These are phyloP conservation scores for Hycleus phaleratus DNA, from an alignment of 1,140 invertebrate species.

Conservation along the genomic window DNA sequence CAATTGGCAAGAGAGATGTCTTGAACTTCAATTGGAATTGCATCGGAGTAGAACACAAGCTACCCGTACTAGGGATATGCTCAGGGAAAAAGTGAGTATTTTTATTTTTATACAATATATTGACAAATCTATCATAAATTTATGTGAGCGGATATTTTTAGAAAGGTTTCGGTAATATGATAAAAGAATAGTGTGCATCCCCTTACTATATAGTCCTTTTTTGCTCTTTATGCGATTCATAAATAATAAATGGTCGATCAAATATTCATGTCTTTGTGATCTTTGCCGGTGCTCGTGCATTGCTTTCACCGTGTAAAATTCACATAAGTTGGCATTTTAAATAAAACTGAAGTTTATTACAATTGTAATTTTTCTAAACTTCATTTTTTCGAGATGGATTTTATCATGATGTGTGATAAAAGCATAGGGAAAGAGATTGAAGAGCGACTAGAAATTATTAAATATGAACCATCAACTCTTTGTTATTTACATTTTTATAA, in stretches of 20 bases:
- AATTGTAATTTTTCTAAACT: not conserved
- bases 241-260: constrained; percentile 25
- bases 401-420: too few species aligned
- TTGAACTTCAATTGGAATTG: constrained; percentile 73
- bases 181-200: constrained; percentile 9
- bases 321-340: constrained; percentile 10
- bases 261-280: constrained; percentile 27
- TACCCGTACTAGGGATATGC: constrained; percentile 73
- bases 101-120: not conserved
- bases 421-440: too few species aligned
- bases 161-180: constrained; percentile 21
- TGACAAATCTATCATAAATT: not conserved
- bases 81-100: constrained; percentile 70
- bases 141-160: not conserved
- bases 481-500: too few species aligned
- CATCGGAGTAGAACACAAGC: constrained; percentile 75
- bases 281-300: not conserved
- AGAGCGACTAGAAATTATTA: too few species aligned
- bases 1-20: constrained; percentile 78
- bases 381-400: too few species aligned
- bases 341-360: constrained; percentile 8
- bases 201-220: constrained; percentile 10
- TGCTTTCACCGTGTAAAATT: too few species aligned
- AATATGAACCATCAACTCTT: too few species aligned
- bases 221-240: constrained; percentile 8